Conservation (phyloP, 2,888 invertebrate species). For the Dinocampus coccinellae region DNA sequence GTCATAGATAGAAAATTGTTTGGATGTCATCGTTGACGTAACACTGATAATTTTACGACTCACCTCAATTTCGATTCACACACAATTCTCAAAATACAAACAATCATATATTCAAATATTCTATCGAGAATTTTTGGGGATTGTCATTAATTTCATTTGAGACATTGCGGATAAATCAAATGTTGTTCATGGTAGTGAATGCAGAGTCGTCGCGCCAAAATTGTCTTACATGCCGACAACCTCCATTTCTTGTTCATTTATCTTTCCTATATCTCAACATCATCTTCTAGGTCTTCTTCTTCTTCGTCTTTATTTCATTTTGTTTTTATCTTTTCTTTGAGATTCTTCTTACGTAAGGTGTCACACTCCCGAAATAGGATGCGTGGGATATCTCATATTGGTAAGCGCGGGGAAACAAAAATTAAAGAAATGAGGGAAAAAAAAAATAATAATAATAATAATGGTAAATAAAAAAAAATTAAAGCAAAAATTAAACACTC, state of each 20-base stretch:
- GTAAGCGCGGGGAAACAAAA: slow-evolving; percentile 1
- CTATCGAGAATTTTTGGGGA: neutral
- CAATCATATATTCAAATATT: neutral
- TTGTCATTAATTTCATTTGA: neutral
- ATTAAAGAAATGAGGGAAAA: neutral
- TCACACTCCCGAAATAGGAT: slow-evolving; percentile 38
- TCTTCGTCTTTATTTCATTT: slow-evolving; percentile 9
- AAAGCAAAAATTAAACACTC: neutral
- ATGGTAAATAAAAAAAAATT: no score
- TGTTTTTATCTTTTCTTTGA: slow-evolving; percentile 23
- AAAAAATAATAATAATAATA: neutral
- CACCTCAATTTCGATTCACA: neutral
- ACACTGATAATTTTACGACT: neutral
- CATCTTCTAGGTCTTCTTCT: neutral
- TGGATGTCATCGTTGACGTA: neutral
- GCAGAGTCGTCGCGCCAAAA: slow-evolving; percentile 8
- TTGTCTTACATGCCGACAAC: slow-evolving; percentile 10
- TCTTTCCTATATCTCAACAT: neutral
- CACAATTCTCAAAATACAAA: neutral
- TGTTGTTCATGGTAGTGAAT: neutral
- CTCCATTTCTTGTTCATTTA: slow-evolving; percentile 11
- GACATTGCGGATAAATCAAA: neutral
- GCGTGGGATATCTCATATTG: slow-evolving; percentile 29
- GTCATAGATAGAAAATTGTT: neutral
- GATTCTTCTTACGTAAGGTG: slow-evolving; percentile 31